Percentiles rank a stretch among this genome's conserved stretches.
phyloP scores from a whole-genome alignment of 2,797 vertebrate genomes.

The Lacerta bilineata region DNA sequence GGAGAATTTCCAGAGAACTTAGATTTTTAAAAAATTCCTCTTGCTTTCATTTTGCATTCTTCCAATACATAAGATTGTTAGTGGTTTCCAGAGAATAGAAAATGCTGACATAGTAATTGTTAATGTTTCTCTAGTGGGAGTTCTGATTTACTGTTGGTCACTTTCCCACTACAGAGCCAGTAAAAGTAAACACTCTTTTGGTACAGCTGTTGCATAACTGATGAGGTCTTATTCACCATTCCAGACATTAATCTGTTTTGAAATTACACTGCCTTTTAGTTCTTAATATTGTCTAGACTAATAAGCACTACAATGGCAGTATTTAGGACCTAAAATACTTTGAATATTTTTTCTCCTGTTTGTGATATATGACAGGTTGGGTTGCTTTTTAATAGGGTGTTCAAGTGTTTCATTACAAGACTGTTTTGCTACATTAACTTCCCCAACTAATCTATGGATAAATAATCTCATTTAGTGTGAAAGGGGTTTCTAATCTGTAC shows the following conservation, averaged over 20 bases:
- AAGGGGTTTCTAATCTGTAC: background rate
- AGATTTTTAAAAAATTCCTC: constrained; percentile 17
- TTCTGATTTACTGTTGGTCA: constrained; percentile 31
- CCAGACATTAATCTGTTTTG: background rate
- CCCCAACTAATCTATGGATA: background rate
- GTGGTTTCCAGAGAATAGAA: background rate
- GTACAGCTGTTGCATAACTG: rapidly evolving
- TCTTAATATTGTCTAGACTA: background rate
- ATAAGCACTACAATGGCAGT: background rate
- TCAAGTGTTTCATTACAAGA: background rate
- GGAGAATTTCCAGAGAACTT: background rate
- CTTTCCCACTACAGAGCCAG: constrained; percentile 9
- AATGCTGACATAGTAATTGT: constrained; percentile 20
- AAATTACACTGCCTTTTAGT: background rate
- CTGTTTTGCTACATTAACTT: background rate
- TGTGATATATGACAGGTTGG: background rate
- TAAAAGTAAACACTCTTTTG: constrained; percentile 32
- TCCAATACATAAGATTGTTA: background rate
- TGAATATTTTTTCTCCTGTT: rapidly evolving
- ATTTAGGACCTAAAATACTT: constrained; percentile 7
- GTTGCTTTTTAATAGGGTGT: background rate
- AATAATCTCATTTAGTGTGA: background rate
- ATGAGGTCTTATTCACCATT: constrained; percentile 7
- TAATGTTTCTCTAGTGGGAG: background rate
- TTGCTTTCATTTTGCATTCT: constrained; percentile 28